phyloP scores from a whole-genome alignment of 2,113 vertebrate genomes.

The Eretmochelys imbricata region DNA sequence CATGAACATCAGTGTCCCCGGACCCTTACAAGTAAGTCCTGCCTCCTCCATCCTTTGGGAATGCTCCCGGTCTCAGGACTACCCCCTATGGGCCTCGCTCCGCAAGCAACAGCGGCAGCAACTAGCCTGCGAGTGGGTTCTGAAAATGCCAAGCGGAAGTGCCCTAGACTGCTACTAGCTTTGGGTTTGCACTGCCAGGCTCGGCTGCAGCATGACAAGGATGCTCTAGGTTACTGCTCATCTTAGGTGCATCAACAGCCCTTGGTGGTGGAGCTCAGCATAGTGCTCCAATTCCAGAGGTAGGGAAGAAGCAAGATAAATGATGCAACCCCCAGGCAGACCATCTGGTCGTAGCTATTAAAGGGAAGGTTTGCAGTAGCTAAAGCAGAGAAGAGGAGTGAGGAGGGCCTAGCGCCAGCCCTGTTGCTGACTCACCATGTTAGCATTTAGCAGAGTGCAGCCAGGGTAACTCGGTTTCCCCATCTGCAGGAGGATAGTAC shows the following conservation, averaged over 20 bases:
- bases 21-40: no score
- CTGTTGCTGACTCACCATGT: no score
- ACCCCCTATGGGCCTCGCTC: not conserved
- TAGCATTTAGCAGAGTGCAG: not conserved
- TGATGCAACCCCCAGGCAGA: no score
- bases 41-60: no score
- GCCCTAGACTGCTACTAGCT: not conserved
- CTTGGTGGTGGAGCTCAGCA: no score
- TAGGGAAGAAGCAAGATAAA: not conserved
- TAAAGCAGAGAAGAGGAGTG: not conserved
- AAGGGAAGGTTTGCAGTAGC: not conserved
- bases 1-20: not conserved
- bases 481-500: not conserved
- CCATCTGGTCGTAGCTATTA: not conserved
- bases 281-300: not conserved
- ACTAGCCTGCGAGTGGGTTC: not conserved
- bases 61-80: not conserved
- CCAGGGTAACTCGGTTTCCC: not conserved
- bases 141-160: not conserved
- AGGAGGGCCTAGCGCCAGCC: no score
- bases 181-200: not conserved
- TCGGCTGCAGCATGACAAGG: not conserved
- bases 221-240: not conserved
- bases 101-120: not conserved
- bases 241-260: not conserved